Evolutionary conservation across 2,888 invertebrate genomes (phyloP).

Genomic region (Pseudococcus jackbeardsleyi): DNA sequence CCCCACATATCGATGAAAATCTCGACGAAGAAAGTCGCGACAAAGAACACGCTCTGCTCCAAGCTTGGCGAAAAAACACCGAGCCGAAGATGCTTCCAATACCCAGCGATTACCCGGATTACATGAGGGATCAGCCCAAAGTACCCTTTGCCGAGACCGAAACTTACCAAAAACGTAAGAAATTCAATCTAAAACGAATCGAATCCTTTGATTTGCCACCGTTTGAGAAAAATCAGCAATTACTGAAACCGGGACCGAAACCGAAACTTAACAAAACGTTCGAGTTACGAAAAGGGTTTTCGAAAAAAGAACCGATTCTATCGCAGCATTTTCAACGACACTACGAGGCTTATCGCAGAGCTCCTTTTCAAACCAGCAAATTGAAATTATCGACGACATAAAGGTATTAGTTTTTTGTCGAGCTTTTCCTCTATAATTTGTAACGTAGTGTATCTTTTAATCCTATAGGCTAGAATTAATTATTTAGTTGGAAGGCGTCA

Average conservation of each 20-base stretch:
- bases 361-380: conserved; percentile 31
- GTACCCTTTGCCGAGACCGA: conserved; percentile 33
- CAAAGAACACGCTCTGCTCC: neutral
- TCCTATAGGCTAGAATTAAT: neutral
- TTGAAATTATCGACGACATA: neutral
- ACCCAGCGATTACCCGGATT: conserved; percentile 58
- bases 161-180: neutral
- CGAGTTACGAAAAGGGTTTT: conserved; percentile 19
- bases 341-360: neutral
- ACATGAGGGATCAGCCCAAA: conserved; percentile 45
- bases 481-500: neutral
- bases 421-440: neutral
- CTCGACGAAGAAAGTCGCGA: neutral
- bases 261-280: neutral
- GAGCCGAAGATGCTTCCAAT: conserved; percentile 42
- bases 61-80: conserved; percentile 33
- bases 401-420: neutral
- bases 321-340: conserved; percentile 2
- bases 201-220: neutral
- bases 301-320: neutral
- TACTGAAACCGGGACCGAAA: neutral
- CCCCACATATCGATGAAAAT: too few species aligned
- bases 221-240: neutral
- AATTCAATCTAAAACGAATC: conserved; percentile 9
- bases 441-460: neutral